These are phyloP conservation scores for Melanotaenia duboulayi DNA, from an alignment of 2,113 vertebrate species.

Conservation along the genomic window DNA sequence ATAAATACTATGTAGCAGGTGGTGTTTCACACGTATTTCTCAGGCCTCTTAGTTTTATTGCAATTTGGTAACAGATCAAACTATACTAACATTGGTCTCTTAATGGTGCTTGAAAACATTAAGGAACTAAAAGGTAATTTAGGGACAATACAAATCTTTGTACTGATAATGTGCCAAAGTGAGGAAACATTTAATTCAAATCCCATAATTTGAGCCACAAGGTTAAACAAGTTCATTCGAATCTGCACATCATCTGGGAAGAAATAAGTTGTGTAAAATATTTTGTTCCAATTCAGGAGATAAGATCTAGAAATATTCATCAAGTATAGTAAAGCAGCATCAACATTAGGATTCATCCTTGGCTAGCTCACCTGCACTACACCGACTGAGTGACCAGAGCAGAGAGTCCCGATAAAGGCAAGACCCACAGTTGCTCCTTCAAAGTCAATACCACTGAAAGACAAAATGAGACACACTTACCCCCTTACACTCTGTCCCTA, in stretches of 20 bases:
- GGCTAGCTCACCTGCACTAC: conserved; percentile 75
- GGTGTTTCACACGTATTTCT: too few relatives aligned
- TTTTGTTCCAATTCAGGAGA: not conserved
- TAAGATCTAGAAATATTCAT: not conserved
- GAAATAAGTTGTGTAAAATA: not conserved
- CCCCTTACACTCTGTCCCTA: too few relatives aligned
- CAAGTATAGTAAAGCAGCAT: not conserved
- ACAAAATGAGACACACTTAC: not conserved
- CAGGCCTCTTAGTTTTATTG: not conserved
- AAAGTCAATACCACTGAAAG: conserved; percentile 81
- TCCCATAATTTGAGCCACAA: not conserved
- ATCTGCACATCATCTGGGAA: conserved; percentile 1
- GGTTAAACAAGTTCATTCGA: not conserved
- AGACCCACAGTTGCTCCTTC: conserved; percentile 82
- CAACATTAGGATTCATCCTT: not conserved
- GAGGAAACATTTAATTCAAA: not conserved
- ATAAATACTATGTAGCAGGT: too few relatives aligned
- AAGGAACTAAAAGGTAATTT: not conserved
- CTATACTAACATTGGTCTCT: not conserved
- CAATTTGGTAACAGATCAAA: not conserved
- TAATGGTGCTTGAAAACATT: too few relatives aligned
- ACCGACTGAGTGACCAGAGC: conserved; percentile 77
- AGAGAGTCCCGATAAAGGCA: conserved; percentile 81
- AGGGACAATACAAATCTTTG: not conserved
- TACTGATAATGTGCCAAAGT: too few relatives aligned